These are phyloP conservation scores for Phorcus lineatus DNA, from an alignment of 2,888 invertebrate genomes.

Conservation along the genomic window DNA sequence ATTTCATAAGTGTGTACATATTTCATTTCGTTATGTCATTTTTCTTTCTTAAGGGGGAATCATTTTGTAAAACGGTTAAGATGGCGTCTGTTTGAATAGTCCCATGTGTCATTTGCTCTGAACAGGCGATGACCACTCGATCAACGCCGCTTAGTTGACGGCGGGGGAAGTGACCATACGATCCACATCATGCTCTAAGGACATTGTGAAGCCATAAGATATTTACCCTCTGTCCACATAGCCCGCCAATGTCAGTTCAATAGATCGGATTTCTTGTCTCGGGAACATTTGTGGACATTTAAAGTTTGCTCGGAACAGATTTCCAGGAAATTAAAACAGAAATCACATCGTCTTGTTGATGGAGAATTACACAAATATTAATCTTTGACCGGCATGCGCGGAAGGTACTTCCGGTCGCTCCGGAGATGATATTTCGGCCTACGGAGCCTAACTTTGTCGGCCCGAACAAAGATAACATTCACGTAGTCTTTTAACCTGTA, in stretches of 20 bases:
- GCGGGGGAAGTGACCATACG: neutral
- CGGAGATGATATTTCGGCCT: neutral
- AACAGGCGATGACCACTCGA: neutral
- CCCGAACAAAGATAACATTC: no score
- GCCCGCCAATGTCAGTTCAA: slow-evolving; percentile 2
- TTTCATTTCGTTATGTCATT: neutral
- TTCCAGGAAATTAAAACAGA: slow-evolving; percentile 20
- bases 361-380: slow-evolving; percentile 16
- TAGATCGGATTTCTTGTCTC: slow-evolving; percentile 9
- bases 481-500: no score
- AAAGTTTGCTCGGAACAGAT: neutral
- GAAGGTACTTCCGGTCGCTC: neutral
- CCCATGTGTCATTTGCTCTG: neutral
- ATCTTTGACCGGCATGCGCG: slow-evolving; percentile 11
- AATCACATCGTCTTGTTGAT: slow-evolving; percentile 16
- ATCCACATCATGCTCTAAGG: neutral
- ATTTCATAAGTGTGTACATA: no score
- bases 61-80: neutral
- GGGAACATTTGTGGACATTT: neutral
- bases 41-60: no score
- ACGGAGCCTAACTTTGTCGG: no score
- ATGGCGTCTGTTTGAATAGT: neutral
- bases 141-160: neutral
- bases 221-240: neutral
- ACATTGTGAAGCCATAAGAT: slow-evolving; percentile 16